These are phyloP conservation scores for Cosmopolites sordidus DNA, from an alignment of 2,888 invertebrate genomes.

Conservation along the genomic window DNA sequence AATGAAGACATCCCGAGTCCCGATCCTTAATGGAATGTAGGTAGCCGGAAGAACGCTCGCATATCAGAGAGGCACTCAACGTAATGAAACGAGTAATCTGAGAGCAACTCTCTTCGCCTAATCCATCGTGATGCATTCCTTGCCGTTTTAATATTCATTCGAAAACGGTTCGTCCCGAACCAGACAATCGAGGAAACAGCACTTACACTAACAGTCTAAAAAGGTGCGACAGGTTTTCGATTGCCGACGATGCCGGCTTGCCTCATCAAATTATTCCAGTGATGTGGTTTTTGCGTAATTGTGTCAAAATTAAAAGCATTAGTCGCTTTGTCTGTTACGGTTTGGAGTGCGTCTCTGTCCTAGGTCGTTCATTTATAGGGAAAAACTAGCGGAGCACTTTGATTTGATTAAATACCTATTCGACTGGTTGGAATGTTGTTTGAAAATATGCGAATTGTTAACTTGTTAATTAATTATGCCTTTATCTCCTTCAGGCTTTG, in stretches of 20 bases:
- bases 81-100: slow-evolving; percentile 56
- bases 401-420: too few species aligned
- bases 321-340: too few species aligned
- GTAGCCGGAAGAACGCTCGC: slow-evolving; percentile 44
- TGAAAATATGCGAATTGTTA: too few species aligned
- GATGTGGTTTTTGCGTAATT: neutral
- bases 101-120: slow-evolving; percentile 45
- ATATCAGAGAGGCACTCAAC: slow-evolving; percentile 53
- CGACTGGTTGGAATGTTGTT: too few species aligned
- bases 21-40: slow-evolving; percentile 45
- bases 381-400: too few species aligned
- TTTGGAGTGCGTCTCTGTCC: too few species aligned
- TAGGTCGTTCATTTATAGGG: too few species aligned
- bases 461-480: too few species aligned
- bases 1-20: slow-evolving; percentile 44
- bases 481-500: too few species aligned
- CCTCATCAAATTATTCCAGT: neutral
- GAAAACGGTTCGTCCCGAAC: slow-evolving; percentile 43
- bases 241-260: slow-evolving; percentile 16
- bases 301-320: too few species aligned
- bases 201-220: slow-evolving; percentile 42
- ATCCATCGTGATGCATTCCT: slow-evolving; percentile 49
- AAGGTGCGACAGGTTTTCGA: slow-evolving; percentile 31
- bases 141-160: slow-evolving; percentile 49
- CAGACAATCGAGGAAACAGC: slow-evolving; percentile 46